Evolutionary conservation across 2,797 vertebrate genomes (phyloP), one percentile per base, ranked within the genome.

Genomic region (Melanotaenia pygmaea): DNA sequence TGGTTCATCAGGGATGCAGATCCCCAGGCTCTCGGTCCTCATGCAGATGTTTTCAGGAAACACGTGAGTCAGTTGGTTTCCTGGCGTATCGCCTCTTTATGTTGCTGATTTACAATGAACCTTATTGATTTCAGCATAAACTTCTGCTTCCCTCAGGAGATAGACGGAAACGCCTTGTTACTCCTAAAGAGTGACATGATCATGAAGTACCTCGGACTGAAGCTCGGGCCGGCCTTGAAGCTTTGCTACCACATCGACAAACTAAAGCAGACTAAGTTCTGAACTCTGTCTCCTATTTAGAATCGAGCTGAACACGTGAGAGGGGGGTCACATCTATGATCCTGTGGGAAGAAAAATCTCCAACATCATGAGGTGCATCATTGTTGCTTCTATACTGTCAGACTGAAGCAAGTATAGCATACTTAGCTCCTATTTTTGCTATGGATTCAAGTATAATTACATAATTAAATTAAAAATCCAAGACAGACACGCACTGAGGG

Each of bases 171-270:
- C 62, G 97, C 97, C 24, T 90, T 98, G 85, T 64, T 99, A 77
- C 92, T 98, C 83, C 93, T 98, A 76, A 98, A 96, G 93, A 99
- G 97, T 5, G 97, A 98, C 91, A 96, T 98, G 96, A 94, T 98
- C 88, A 99, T 97, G 96, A 98, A 98, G 89, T 97, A 99, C 89
- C 92, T 98, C 59, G 97, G 96, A 74, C 95, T 98, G 92, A 99
- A 98, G 93, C 91, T 97, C 84, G 97, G 96, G 58, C 97, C 96
- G 0, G 96, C 97, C 0, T 84, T 98, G 92, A 98, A 98, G 89
- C 95, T 97, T 68, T 98, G 97, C 90, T 96, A 96, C 92, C 96
- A 98, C 89, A 98, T 98, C n/a, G 97, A 98, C 90, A 98, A 97
- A 84, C 95, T 98, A 91, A 98, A 97, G 94, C 96, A 97, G 92